Conservation (phyloP, 2,113 vertebrate species). For the Agapornis roseicollis region DNA sequence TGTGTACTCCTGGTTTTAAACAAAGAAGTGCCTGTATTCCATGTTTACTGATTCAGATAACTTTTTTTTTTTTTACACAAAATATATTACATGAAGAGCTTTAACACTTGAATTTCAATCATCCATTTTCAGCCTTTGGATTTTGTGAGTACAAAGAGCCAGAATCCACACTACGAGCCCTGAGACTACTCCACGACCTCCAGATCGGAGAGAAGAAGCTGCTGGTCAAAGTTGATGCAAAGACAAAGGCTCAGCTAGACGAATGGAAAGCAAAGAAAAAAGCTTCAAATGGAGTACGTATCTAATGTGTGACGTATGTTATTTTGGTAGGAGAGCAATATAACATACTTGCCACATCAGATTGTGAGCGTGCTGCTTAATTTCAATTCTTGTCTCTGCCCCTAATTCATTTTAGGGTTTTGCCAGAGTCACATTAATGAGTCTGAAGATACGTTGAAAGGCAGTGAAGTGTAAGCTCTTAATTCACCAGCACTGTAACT, state of each 20-base stretch:
- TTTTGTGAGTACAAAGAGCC: constrained; percentile 99
- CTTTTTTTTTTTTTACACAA: not conserved
- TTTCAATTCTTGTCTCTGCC: not conserved
- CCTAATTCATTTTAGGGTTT: not conserved
- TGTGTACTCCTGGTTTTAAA: not conserved
- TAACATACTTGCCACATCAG: not conserved
- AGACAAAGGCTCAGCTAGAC: constrained; percentile 97
- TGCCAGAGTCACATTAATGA: not conserved
- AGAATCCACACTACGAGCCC: constrained; percentile 92
- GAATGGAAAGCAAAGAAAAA: constrained; percentile 98
- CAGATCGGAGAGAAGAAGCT: constrained; percentile 97
- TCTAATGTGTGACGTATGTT: not conserved
- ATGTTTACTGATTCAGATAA: not conserved
- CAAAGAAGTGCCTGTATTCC: not conserved
- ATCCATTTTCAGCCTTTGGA: constrained; percentile 86
- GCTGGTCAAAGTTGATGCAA: constrained; percentile 97
- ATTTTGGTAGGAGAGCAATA: not conserved
- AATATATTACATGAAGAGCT: not conserved
- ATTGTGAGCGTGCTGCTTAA: not conserved
- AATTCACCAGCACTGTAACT: not conserved
- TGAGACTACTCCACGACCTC: constrained; percentile 93
- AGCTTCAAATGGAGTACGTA: constrained; percentile 89
- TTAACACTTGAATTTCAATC: not conserved
- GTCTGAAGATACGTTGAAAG: not conserved
- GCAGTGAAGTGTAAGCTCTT: not conserved